A percentile compares a stretch with the other conserved stretches of the same genome.
Evolutionary conservation across 1,140 invertebrate species (phyloP).

Genomic region (Saccostrea glomerata): DNA sequence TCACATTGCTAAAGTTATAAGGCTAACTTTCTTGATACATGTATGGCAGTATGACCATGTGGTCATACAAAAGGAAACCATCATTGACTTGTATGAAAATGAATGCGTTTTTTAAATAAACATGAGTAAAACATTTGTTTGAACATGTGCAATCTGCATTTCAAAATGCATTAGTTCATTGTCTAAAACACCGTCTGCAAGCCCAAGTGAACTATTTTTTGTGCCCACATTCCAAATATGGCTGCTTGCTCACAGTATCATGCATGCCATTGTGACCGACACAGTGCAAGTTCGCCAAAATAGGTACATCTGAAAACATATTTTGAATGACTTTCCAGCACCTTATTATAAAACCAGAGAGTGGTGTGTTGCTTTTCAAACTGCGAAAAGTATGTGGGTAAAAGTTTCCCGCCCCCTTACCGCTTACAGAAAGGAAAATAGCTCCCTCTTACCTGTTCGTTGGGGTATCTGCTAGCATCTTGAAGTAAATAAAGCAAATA

Average conservation of each 20-base stretch:
- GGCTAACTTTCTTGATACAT: no score
- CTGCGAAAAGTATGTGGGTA: neutral
- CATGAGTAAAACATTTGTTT: no score
- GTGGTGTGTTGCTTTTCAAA: neutral
- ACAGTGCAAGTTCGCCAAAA: neutral
- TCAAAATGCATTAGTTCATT: no score
- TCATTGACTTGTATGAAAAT: no score
- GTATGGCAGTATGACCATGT: no score
- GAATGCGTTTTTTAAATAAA: no score
- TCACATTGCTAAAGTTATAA: no score
- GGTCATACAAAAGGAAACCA: no score
- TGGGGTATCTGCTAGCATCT: slow-evolving; percentile 16
- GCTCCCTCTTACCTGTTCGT: slow-evolving; percentile 18
- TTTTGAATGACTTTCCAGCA: neutral
- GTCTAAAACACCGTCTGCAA: no score
- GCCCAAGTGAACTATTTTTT: no score
- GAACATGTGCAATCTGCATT: no score
- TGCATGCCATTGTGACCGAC: neutral
- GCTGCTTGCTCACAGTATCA: slow-evolving; percentile 5
- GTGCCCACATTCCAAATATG: neutral
- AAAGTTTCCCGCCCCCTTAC: neutral
- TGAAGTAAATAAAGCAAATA: neutral
- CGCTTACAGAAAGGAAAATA: neutral
- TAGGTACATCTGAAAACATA: neutral
- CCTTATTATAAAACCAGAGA: neutral